Base-by-base conservation (phyloP, 2,113 vertebrate species). In the Baryphthengus martii region DNA sequence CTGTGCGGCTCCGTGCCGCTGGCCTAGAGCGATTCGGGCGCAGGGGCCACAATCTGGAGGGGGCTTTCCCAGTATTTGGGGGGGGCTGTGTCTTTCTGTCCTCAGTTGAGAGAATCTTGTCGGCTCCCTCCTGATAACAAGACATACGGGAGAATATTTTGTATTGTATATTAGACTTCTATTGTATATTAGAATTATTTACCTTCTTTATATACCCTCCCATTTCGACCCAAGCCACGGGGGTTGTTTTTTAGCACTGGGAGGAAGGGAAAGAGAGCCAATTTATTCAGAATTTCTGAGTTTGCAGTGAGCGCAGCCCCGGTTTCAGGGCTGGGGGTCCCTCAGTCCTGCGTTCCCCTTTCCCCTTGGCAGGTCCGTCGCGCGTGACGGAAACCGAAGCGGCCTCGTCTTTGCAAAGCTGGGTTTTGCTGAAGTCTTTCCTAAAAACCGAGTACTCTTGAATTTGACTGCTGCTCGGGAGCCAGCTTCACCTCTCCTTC, bases 171-270 rank as follows among this genome's bases (percentile, higher is more conserved):
- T n/a, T n/a, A n/a, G n/a, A n/a, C n/a, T n/a, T n/a, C n/a, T n/a
- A n/a, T n/a, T n/a, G n/a, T n/a, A n/a, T n/a, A n/a, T n/a, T n/a
- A n/a, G n/a, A n/a, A n/a, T n/a, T n/a, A n/a, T n/a, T n/a, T n/a
- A n/a, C n/a, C n/a, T n/a, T 52, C 26, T 52, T 13, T 52, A 52
- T 26, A 28, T 28, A 33, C 10, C 7, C 45, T 3, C 19, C 2
- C 9, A 0, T 49, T 35, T 21, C 23, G 67, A 62, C 31, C 16
- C 28, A 6, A 26, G 0, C 23, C 25, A 0, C 16, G 6, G 19
- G 28, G 0, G 18, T 19, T 17, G 40, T 11, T 35, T 7, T 20
- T 12, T 6, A 9, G n/a, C 0, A n/a, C 4, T n/a, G 4, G 52
- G 28, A 20, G 59, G 70, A 12, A 53, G 28, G 76, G 59, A 29